Percentiles rank a stretch among this genome's conserved stretches.
Evolutionary conservation across 1,140 invertebrate species (phyloP).

Genomic region (Trissolcus basalis): DNA sequence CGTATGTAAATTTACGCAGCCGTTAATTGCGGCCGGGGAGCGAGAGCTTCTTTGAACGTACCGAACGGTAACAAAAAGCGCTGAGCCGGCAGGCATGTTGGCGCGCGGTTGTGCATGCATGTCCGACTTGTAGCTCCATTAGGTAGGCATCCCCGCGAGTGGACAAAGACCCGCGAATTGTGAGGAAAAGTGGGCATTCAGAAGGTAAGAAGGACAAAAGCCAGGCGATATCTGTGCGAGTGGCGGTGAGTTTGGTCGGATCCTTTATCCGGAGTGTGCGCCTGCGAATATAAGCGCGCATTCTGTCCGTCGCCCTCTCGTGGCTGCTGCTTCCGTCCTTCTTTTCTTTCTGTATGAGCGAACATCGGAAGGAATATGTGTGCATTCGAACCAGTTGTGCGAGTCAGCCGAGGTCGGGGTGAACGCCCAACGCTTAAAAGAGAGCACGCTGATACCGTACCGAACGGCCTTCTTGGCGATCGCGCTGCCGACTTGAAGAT

Average conservation of each 20-base stretch:
- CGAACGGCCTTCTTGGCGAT: slow-evolving; percentile 62
- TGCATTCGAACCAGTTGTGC: slow-evolving; percentile 73
- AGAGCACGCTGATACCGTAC: slow-evolving; percentile 69
- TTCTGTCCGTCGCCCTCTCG: background rate
- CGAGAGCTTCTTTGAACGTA: slow-evolving; percentile 57
- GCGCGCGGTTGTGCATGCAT: slow-evolving; percentile 30
- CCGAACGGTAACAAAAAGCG: slow-evolving; percentile 60
- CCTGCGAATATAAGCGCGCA: background rate
- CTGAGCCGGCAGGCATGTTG: slow-evolving; percentile 59
- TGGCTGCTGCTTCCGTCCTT: slow-evolving; percentile 6
- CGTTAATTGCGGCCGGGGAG: slow-evolving; percentile 68
- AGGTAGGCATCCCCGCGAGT: slow-evolving; percentile 8
- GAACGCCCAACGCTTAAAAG: slow-evolving; percentile 75
- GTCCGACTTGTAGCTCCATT: slow-evolving; percentile 64
- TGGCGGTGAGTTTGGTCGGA: no score
- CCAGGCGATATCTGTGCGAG: slow-evolving; percentile 56
- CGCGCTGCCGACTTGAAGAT: slow-evolving; percentile 62
- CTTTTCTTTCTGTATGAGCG: slow-evolving; percentile 45
- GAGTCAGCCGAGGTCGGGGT: slow-evolving; percentile 73
- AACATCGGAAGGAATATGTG: slow-evolving; percentile 54
- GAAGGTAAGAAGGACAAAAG: no score
- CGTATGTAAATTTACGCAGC: slow-evolving; percentile 70
- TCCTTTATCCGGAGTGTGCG: slow-evolving; percentile 67
- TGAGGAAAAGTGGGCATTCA: no score
- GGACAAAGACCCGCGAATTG: no score